phyloP scores from a whole-genome alignment of 2,113 vertebrate species.

The Oophaga pumilio region DNA sequence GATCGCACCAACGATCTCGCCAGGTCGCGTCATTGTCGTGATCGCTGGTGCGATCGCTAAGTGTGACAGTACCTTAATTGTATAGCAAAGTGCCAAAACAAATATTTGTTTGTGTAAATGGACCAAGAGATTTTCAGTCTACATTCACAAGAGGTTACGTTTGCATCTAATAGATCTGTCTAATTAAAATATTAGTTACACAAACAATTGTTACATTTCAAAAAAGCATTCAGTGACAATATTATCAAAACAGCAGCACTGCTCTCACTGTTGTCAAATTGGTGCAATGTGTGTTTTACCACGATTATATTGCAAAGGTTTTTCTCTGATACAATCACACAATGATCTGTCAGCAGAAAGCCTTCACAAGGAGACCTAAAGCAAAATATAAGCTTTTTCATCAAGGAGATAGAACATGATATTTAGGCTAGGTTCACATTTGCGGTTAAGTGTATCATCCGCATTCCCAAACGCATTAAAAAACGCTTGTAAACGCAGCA shows the following conservation, averaged over 20 bases:
- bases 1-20: too few species aligned
- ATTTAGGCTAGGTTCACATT: too few species aligned
- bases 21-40: too few species aligned
- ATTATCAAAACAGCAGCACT: not conserved
- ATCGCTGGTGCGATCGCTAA: too few species aligned
- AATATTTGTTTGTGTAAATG: not conserved
- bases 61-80: too few species aligned
- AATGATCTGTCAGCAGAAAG: not conserved
- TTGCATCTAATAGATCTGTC: not conserved
- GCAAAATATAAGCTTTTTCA: not conserved
- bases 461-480: too few species aligned
- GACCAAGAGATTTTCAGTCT: not conserved
- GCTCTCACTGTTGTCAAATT: not conserved
- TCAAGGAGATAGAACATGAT: not conserved
- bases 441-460: too few species aligned
- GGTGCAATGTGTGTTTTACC: not conserved
- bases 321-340: not conserved
- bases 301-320: conserved; percentile 3
- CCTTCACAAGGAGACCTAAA: not conserved
- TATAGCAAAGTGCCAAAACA: not conserved
- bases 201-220: not conserved
- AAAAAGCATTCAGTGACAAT: not conserved
- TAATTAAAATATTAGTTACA: not conserved
- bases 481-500: too few species aligned
- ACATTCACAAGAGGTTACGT: not conserved